Base-by-base conservation (phyloP, 2,888 invertebrate genomes). In the Hirudinaria manillensis region DNA sequence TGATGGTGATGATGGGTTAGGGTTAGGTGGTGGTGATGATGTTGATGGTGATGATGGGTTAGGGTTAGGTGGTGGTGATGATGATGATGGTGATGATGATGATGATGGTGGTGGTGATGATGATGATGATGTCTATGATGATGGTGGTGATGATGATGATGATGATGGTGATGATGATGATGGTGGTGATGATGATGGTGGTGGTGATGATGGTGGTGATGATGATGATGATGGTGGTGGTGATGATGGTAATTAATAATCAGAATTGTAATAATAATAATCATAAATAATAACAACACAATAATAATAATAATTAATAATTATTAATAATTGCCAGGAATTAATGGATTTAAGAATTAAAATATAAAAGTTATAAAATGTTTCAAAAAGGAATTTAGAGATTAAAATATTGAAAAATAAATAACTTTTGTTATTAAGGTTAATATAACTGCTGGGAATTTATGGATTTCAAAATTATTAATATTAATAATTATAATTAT, bases 61-160 rank as follows among this genome's bases (percentile, higher is more conserved):
- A 27, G 24, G n/a, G 24, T 19, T 66, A 24, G 24, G 16, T 21
- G 24, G 16, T 36, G 10, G 4, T 36, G 10, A 36, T 36, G 36
- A 36, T 6, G 10, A 36, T 36, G 80, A 86, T 86, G 79, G 83
- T 85, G 70, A 85, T 86, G 81, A 27, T 61, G 61, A 27, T 29
- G 61, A 27, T 61, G 29, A 29, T 61, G 3, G 10, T 61, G 29
- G 13, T 29, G 29, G 13, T 68, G 32, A 32, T 68, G 3, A 72
- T 71, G 27, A 16, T 71, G 16, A 55, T 55, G 45, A 24, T 10
- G 36, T 19, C 16, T 19, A 32, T 32, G 19, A 36, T 32, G 21
- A 32, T 19, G 10, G 36, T 13, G 19, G 36, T 16, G 36, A 13
- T 19, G 24, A 66, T 21, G 53, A 16, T 19, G 21, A 19, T 19